phyloP scores from a whole-genome alignment of 2,888 invertebrate species.

The Ecliptopera silaceata region DNA sequence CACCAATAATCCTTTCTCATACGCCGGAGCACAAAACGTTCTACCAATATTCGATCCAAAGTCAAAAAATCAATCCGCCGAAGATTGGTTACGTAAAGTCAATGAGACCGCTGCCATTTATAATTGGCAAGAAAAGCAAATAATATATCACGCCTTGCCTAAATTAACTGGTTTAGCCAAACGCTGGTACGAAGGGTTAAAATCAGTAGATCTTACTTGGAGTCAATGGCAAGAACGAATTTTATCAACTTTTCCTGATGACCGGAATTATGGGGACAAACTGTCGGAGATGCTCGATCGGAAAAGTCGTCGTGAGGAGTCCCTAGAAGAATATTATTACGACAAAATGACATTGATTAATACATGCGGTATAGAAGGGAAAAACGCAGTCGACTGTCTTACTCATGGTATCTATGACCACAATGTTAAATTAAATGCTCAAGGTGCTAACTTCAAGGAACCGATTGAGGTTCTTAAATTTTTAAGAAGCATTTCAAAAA shows the following conservation, averaged over 20 bases:
- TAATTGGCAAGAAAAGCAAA: slow-evolving; percentile 11
- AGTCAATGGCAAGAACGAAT: background rate
- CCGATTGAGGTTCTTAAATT: too few relatives aligned
- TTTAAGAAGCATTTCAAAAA: too few relatives aligned
- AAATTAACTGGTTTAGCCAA: slow-evolving; percentile 3
- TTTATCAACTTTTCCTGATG: background rate
- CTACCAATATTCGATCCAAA: slow-evolving; percentile 1
- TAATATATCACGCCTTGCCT: slow-evolving; percentile 4
- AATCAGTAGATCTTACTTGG: slow-evolving; percentile 1
- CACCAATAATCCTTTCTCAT: too few relatives aligned
- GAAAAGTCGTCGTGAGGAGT: background rate
- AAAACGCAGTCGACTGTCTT: too few relatives aligned
- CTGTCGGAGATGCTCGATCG: background rate
- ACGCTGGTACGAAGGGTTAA: slow-evolving; percentile 6
- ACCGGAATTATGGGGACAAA: slow-evolving; percentile 1
- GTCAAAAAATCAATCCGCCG: slow-evolving; percentile 1
- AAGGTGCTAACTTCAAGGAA: too few relatives aligned
- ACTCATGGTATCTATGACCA: too few relatives aligned
- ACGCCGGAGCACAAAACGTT: too few relatives aligned
- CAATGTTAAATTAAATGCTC: too few relatives aligned
- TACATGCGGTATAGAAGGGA: too few relatives aligned
- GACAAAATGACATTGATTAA: too few relatives aligned
- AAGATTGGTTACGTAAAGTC: slow-evolving; percentile 8
- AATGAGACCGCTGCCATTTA: slow-evolving; percentile 9
- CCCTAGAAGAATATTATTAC: too few relatives aligned